These are phyloP conservation scores for Leptinotarsa lineolata DNA, from an alignment of 1,140 invertebrate species.

Conservation along the genomic window DNA sequence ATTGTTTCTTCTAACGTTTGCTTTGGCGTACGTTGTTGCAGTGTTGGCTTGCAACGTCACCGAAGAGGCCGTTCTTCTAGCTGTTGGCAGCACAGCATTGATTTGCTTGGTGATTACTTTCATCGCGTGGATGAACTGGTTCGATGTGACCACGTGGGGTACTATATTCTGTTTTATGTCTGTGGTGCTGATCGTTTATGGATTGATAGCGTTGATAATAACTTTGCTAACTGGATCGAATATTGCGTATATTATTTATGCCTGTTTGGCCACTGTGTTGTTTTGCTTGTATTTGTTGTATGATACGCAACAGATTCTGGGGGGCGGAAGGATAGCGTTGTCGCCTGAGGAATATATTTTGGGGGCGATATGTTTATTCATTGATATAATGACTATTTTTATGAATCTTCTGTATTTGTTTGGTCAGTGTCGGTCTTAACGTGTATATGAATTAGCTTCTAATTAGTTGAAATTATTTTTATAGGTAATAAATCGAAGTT, in stretches of 20 bases:
- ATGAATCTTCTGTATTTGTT: slow-evolving; percentile 32
- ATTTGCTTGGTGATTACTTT: slow-evolving; percentile 38
- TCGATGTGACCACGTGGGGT: slow-evolving; percentile 44
- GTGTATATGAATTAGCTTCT: no score
- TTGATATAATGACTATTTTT: slow-evolving; percentile 49
- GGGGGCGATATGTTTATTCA: slow-evolving; percentile 43
- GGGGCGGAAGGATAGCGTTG: slow-evolving; percentile 41
- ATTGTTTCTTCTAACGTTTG: slow-evolving; percentile 38
- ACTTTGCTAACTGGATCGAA: slow-evolving; percentile 23
- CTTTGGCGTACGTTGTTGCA: slow-evolving; percentile 36
- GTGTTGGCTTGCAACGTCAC: slow-evolving; percentile 7
- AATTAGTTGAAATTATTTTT: no score
- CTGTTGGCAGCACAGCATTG: slow-evolving; percentile 33
- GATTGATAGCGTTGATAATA: slow-evolving; percentile 37
- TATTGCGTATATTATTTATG: slow-evolving; percentile 34
- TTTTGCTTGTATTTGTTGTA: slow-evolving; percentile 42
- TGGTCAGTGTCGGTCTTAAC: no score
- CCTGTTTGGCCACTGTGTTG: slow-evolving; percentile 25
- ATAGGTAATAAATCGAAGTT: no score
- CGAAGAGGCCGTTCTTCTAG: slow-evolving; percentile 29
- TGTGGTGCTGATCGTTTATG: slow-evolving; percentile 37
- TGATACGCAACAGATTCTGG: slow-evolving; percentile 47
- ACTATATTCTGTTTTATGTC: slow-evolving; percentile 34
- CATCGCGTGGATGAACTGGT: slow-evolving; percentile 42
- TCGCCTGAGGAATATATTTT: slow-evolving; percentile 49